A percentile compares a stretch with the other conserved stretches of the same genome.
phyloP scores from a whole-genome alignment of 2,888 invertebrate genomes.

The Cinara cedri region DNA sequence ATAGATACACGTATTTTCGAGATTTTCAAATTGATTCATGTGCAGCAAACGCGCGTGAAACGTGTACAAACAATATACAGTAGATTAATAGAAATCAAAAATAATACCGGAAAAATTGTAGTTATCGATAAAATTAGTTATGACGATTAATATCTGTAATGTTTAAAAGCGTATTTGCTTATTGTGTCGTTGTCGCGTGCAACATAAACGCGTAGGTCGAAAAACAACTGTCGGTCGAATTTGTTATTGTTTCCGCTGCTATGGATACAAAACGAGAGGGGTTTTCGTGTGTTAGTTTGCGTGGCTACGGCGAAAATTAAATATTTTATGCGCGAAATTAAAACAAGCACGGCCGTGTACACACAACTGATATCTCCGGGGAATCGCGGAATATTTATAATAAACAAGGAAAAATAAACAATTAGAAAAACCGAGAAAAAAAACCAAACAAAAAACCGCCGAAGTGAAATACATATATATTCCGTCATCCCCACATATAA shows the following conservation, averaged over 20 bases:
- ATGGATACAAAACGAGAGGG: constrained; percentile 45
- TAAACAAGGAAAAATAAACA: not conserved
- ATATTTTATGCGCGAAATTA: constrained; percentile 46
- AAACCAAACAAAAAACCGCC: constrained; percentile 10
- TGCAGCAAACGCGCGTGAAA: no score
- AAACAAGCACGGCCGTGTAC: constrained; percentile 29
- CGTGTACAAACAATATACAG: no score
- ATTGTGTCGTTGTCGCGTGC: not conserved
- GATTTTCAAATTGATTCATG: no score
- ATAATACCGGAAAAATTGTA: not conserved
- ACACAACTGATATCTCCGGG: constrained; percentile 32
- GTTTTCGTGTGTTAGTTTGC: constrained; percentile 16
- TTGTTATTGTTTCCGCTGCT: constrained; percentile 51
- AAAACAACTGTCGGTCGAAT: constrained; percentile 20
- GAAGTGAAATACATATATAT: not conserved
- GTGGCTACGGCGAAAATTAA: constrained; percentile 27
- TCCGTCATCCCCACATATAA: not conserved
- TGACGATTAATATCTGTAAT: no score
- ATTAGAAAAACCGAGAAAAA: constrained; percentile 51
- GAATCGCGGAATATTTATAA: not conserved
- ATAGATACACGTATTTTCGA: not conserved
- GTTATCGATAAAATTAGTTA: no score
- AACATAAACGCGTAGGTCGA: not conserved
- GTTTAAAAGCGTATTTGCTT: constrained; percentile 1
- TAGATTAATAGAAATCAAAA: not conserved